Conservation (phyloP, 2,113 vertebrate genomes). For the Pao palembangensis region DNA sequence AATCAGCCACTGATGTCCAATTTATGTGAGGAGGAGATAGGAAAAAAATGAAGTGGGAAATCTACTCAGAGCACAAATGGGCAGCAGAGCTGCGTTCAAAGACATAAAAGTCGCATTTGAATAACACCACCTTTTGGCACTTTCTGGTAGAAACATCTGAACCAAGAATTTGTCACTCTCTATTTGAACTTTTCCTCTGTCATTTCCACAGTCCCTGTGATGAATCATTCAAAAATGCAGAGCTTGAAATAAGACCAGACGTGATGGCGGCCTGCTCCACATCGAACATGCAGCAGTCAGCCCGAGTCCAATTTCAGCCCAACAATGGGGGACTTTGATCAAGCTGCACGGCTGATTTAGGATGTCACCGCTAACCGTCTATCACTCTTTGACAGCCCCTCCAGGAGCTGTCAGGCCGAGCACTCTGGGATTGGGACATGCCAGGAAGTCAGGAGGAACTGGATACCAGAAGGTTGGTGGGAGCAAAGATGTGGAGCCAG, state of each 20-base stretch:
- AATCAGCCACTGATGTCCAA: slow-evolving; percentile 20
- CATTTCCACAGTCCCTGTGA: slow-evolving; percentile 46
- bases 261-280: slow-evolving; percentile 45
- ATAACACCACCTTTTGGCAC: slow-evolving; percentile 47
- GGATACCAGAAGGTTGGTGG: slow-evolving; percentile 11
- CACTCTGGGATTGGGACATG: slow-evolving; percentile 30
- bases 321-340: slow-evolving; percentile 67
- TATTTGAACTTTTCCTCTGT: slow-evolving; percentile 53
- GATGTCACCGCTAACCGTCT: slow-evolving; percentile 52
- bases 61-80: slow-evolving; percentile 30
- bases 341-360: slow-evolving; percentile 49
- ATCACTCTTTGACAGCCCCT: slow-evolving; percentile 50
- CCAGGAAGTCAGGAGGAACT: slow-evolving; percentile 29
- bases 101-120: slow-evolving; percentile 53
- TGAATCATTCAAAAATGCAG: slow-evolving; percentile 51
- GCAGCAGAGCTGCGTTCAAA: slow-evolving; percentile 25
- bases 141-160: slow-evolving; percentile 40
- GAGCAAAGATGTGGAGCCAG: slow-evolving; percentile 24
- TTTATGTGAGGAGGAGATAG: slow-evolving; percentile 14
- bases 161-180: slow-evolving; percentile 49
- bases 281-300: slow-evolving; percentile 33
- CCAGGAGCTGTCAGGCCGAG: slow-evolving; percentile 32
- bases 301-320: slow-evolving; percentile 61
- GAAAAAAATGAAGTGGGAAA: slow-evolving; percentile 27
- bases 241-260: slow-evolving; percentile 58